Evolutionary conservation across 2,113 vertebrate species (phyloP).

Genomic region (Leptosomus discolor): DNA sequence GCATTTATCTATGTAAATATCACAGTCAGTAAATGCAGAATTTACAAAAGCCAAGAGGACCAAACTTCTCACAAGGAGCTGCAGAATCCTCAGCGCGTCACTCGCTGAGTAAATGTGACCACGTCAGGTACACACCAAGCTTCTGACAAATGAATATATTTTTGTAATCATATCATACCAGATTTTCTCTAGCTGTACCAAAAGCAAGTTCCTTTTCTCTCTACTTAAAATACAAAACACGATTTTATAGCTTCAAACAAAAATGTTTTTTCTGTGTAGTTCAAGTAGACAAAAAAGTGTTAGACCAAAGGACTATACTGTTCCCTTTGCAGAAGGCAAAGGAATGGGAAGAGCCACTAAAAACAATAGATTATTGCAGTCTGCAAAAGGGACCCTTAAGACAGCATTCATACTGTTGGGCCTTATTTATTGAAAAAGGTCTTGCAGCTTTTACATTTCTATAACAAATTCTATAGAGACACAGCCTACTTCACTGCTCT

Average conservation of each 20-base stretch:
- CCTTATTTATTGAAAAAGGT: background rate
- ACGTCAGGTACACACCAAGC: background rate
- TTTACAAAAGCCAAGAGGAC: background rate
- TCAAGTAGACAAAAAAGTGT: background rate
- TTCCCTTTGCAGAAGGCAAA: background rate
- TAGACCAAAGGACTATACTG: background rate
- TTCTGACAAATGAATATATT: background rate
- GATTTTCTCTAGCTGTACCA: background rate
- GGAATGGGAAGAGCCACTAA: background rate
- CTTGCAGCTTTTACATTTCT: background rate
- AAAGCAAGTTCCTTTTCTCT: background rate
- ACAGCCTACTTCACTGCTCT: background rate
- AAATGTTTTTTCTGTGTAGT: background rate
- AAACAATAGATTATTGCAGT: background rate
- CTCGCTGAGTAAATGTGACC: rapidly evolving
- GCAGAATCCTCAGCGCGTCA: background rate
- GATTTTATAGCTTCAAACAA: background rate
- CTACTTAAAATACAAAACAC: background rate
- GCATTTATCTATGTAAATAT: background rate
- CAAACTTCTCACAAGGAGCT: background rate
- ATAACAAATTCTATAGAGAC: background rate
- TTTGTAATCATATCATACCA: background rate
- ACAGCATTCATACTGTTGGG: background rate
- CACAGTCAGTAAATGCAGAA: background rate
- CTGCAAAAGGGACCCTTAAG: background rate